A percentile compares a stretch with the other conserved stretches of the same genome.
phyloP scores from a whole-genome alignment of 2,113 vertebrate species.

The Serilophus lunatus region DNA sequence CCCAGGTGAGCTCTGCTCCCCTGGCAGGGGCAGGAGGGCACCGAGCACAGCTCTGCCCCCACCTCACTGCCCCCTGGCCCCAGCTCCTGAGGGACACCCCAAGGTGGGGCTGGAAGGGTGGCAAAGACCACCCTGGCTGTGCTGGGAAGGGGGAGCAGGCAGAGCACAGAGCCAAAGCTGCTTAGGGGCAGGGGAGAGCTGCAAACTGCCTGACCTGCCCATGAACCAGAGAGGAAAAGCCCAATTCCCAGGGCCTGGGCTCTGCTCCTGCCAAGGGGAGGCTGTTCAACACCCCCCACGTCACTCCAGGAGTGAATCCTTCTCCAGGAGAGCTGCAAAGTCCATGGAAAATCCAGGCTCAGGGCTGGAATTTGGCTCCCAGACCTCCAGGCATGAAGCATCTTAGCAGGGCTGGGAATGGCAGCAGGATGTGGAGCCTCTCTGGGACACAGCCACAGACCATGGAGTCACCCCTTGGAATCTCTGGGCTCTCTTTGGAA shows the following conservation, averaged over 20 bases:
- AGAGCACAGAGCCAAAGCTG: background rate
- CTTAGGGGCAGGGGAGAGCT: background rate
- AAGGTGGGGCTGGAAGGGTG: fast-evolving
- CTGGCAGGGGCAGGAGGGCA: background rate
- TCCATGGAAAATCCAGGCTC: background rate
- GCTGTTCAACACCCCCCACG: background rate
- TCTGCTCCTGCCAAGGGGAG: background rate
- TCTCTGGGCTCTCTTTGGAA: background rate
- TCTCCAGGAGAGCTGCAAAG: background rate
- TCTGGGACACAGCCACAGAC: background rate
- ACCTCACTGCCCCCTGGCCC: background rate
- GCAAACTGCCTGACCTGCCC: background rate
- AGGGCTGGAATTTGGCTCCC: background rate
- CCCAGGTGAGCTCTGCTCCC: background rate
- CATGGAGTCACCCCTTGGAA: fast-evolving
- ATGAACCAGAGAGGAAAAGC: background rate
- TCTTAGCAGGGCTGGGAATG: background rate
- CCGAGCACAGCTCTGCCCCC: background rate
- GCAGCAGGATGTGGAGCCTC: background rate
- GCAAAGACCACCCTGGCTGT: background rate
- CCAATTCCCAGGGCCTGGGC: fast-evolving
- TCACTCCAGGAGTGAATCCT: background rate
- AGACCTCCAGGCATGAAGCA: background rate
- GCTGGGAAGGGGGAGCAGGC: background rate
- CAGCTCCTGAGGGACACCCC: background rate